These are phyloP conservation scores for Meta bourneti DNA, from an alignment of 2,888 invertebrate genomes.

Conservation along the genomic window DNA sequence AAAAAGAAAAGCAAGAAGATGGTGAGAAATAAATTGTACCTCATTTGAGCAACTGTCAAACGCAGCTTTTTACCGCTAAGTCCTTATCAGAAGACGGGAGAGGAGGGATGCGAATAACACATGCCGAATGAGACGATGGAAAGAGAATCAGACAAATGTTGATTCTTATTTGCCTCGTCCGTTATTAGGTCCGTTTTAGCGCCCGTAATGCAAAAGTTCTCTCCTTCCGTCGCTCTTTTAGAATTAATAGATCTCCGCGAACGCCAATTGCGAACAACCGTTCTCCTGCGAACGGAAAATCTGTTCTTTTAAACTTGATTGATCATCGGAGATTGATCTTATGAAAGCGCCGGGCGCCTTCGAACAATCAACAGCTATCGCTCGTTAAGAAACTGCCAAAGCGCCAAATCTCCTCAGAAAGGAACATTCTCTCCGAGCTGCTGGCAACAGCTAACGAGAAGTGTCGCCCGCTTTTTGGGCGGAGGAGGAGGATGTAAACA, in stretches of 20 bases:
- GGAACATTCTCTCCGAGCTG: slow-evolving; percentile 38
- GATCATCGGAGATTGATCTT: slow-evolving; percentile 74
- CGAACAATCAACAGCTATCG: slow-evolving; percentile 74
- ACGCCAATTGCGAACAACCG: slow-evolving; percentile 65
- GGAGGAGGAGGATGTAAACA: slow-evolving; percentile 67
- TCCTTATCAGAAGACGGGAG: slow-evolving; percentile 68
- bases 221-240: slow-evolving; percentile 25
- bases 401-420: slow-evolving; percentile 56
- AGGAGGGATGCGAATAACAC: slow-evolving; percentile 60
- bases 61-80: slow-evolving; percentile 76
- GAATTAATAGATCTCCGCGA: slow-evolving; percentile 72
- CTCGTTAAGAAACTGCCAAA: slow-evolving; percentile 64
- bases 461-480: slow-evolving; percentile 66
- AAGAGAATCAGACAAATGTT: slow-evolving; percentile 73
- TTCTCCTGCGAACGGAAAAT: slow-evolving; percentile 60
- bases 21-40: slow-evolving; percentile 74
- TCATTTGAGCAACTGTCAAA: slow-evolving; percentile 76
- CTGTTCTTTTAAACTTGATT: slow-evolving; percentile 76
- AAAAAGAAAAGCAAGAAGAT: slow-evolving; percentile 56
- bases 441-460: slow-evolving; percentile 76
- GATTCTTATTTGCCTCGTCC: slow-evolving; percentile 75
- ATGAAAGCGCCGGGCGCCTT: slow-evolving; percentile 54
- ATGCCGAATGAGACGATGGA: slow-evolving; percentile 58
- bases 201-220: slow-evolving; percentile 66
- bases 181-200: slow-evolving; percentile 73